Base-by-base conservation (phyloP, 2,888 invertebrate species). In the Chorisops tibialis region DNA sequence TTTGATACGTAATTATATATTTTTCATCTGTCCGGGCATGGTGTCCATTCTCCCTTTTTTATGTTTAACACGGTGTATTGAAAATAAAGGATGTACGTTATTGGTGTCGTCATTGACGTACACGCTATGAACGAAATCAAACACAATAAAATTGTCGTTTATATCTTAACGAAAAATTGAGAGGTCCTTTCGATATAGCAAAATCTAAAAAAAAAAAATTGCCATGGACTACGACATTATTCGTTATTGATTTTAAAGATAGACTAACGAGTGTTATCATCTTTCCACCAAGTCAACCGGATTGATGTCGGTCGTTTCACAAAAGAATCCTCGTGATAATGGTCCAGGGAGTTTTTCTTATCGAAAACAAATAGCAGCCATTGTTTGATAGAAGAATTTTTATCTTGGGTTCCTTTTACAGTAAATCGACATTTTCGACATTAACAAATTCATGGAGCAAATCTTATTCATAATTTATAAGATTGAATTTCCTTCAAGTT, bases 231-330 rank as follows among this genome's bases (percentile, higher is more conserved):
- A 5, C 30, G 9, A 30, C 30, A 2, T 9, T 7, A 30, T 30
- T 30, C 49, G 16, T 9, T 30, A 50, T 50, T 50, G 49, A 50
- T 50, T 50, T 50, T 30, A 14, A 50, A 50, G 30, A 50, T 35
- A 30, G 16, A 50, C 30, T 16, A 14, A 50, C 30, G 35, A 50
- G 35, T 16, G 1, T 50, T 50, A 50, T 50, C 30, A 30, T 50
- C 35, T 50, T 50, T 50, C 35, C 49, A 50, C 30, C 35, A 50
- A 50, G 21, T 50, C 49, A 35, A 50, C 30, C 49, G 49, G 35
- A 50, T 35, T 35, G 49, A 50, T 50, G 49, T 24, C 30, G 30
- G 30, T 30, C 30, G 30, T 30, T 30, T 30, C 3, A 30, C 30
- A 30, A 30, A 30, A 30, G 30, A 30, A 9, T n/a, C 48, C 16